A percentile compares a stretch with the other conserved stretches of the same genome.
Evolutionary conservation across 2,797 vertebrate genomes (phyloP).

Genomic region (Melanotaenia pygmaea): DNA sequence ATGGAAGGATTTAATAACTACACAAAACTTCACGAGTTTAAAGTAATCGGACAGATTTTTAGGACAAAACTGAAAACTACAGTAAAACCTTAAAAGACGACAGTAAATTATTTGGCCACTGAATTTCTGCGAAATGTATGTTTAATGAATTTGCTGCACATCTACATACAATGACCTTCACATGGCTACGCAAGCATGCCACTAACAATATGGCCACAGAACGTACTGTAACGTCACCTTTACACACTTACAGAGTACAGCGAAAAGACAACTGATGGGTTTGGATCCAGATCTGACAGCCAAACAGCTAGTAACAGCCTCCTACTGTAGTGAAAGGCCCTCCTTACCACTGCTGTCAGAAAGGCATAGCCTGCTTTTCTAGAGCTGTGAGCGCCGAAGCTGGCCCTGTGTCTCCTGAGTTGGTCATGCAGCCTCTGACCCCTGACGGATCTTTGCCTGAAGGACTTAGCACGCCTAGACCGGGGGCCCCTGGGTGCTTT

Average conservation of each 20-base stretch:
- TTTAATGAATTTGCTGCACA: constrained; percentile 20
- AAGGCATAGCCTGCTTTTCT: constrained; percentile 81
- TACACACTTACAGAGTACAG: constrained; percentile 80
- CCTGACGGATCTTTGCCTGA: constrained; percentile 79
- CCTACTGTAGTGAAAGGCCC: constrained; percentile 58
- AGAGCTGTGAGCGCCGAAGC: constrained; percentile 71
- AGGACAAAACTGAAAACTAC: constrained; percentile 9
- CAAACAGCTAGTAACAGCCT: constrained; percentile 71
- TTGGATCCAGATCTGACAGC: constrained; percentile 74
- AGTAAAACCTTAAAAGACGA: not conserved
- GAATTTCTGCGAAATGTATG: not conserved
- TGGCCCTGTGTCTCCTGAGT: constrained; percentile 81
- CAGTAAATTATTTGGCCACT: not conserved
- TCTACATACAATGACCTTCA: constrained; percentile 52
- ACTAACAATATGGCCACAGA: constrained; percentile 78
- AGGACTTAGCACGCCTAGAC: constrained; percentile 74
- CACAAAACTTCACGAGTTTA: constrained; percentile 19
- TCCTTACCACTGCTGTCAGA: constrained; percentile 83
- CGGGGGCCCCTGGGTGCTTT: constrained; percentile 69
- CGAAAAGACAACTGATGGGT: constrained; percentile 79
- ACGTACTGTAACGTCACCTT: constrained; percentile 74
- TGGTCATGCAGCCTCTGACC: constrained; percentile 85
- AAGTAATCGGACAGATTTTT: constrained; percentile 21
- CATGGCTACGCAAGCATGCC: constrained; percentile 81
- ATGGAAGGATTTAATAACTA: constrained; percentile 28